phyloP scores from a whole-genome alignment of 2,113 vertebrate species.

The Macaca mulatta region DNA sequence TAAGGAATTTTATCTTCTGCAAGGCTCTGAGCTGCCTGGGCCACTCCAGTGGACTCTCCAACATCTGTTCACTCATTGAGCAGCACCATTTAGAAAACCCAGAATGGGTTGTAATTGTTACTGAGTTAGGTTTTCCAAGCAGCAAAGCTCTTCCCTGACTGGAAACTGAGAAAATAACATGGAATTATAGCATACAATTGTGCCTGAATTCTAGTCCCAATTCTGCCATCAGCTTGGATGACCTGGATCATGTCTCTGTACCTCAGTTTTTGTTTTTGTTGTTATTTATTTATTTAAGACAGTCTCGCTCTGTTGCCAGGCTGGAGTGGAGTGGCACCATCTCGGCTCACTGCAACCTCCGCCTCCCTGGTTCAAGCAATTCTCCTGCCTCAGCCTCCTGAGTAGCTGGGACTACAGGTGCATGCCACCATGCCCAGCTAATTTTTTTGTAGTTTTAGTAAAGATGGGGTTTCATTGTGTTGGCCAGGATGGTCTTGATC shows the following conservation, averaged over 20 bases:
- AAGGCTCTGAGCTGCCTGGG: neutral
- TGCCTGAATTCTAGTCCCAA: neutral
- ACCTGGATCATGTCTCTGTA: neutral
- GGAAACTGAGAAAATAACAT: neutral
- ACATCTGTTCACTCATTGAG: neutral
- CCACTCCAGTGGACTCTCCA: neutral
- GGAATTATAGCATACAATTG: neutral
- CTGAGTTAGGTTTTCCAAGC: slow-evolving; percentile 23
- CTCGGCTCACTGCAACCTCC: too few species aligned
- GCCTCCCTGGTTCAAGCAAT: too few species aligned
- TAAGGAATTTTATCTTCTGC: neutral
- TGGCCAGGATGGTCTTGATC: too few species aligned
- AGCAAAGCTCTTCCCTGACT: neutral
- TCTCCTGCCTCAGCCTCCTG: too few species aligned
- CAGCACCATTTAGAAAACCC: neutral
- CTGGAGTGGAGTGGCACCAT: too few species aligned
- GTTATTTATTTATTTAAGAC: too few species aligned
- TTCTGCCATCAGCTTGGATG: neutral
- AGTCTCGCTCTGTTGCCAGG: too few species aligned
- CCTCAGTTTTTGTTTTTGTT: neutral
- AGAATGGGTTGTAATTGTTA: neutral
- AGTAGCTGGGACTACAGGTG: too few species aligned
- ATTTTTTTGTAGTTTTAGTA: too few species aligned
- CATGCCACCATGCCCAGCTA: too few species aligned
- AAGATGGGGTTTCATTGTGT: too few species aligned